These are phyloP conservation scores for Petromus typicus DNA, from an alignment of 2,113 vertebrate species.

Conservation along the genomic window DNA sequence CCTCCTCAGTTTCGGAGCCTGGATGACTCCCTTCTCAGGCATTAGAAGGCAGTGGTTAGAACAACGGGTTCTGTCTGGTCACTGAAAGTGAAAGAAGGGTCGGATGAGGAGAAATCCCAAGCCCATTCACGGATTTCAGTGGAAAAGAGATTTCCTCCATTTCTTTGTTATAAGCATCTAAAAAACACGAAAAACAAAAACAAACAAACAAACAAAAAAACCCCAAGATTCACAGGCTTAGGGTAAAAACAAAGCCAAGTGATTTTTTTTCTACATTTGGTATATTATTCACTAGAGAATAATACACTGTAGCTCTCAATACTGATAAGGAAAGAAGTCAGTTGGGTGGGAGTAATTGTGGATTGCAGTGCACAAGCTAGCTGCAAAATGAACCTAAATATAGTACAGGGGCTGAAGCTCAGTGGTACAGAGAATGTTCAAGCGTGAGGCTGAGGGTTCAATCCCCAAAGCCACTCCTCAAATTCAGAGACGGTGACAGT, in stretches of 20 bases:
- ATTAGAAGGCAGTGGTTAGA: neutral
- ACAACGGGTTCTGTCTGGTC: neutral
- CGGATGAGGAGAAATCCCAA: neutral
- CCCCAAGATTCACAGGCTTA: neutral
- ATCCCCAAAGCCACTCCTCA: neutral
- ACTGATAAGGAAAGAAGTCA: neutral
- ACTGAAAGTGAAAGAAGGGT: neutral
- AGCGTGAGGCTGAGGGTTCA: neutral
- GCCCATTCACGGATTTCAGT: neutral
- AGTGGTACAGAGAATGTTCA: neutral
- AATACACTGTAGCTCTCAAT: neutral
- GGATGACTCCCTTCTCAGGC: neutral
- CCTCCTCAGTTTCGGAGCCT: neutral
- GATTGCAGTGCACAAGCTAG: neutral
- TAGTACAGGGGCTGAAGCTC: neutral
- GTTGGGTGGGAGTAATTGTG: slow-evolving; percentile 3
- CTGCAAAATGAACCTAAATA: neutral
- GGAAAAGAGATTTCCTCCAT: neutral
- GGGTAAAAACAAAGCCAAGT: slow-evolving; percentile 19
- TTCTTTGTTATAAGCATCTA: slow-evolving; percentile 47
- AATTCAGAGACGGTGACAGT: neutral
- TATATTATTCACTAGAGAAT: slow-evolving; percentile 19
- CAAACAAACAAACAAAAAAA: too few species aligned
- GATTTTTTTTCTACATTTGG: neutral
- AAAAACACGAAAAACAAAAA: too few species aligned